Conservation (phyloP, 2,113 vertebrate species). For the Phalacrocorax aristotelis region DNA sequence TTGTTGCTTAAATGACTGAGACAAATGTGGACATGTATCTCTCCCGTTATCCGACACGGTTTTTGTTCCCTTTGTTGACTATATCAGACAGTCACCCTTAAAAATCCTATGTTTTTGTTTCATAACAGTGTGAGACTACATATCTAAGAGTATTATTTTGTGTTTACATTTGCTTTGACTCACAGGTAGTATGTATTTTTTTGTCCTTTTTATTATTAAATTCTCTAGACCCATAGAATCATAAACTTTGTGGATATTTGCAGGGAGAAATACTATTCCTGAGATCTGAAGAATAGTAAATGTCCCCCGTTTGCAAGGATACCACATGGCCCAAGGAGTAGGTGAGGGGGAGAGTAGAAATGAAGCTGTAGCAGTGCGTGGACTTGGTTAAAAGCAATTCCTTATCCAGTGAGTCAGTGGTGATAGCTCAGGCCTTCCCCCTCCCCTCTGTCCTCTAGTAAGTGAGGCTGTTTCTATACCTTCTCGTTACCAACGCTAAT, state of each 20-base stretch:
- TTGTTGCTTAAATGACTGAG: not conserved
- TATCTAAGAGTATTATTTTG: not conserved
- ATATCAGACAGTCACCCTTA: not conserved
- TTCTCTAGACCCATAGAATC: not conserved
- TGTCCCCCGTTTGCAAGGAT: not conserved
- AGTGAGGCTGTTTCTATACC: not conserved
- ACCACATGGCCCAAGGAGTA: not conserved
- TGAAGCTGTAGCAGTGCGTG: not conserved
- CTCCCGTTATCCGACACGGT: not conserved
- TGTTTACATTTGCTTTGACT: not conserved
- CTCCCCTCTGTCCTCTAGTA: not conserved
- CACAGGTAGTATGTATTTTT: not conserved
- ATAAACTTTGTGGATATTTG: not conserved
- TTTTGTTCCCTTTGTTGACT: not conserved
- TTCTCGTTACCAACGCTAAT: not conserved
- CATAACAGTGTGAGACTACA: not conserved
- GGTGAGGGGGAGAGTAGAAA: not conserved
- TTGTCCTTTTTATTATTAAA: not conserved
- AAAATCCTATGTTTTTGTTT: not conserved
- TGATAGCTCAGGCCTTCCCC: not conserved
- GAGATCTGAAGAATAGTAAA: not conserved
- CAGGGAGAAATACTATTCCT: not conserved
- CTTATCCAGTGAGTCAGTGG: not conserved
- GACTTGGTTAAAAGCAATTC: not conserved
- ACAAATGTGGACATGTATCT: not conserved